Percentiles rank a stretch among this genome's conserved stretches.
Evolutionary conservation across 2,113 vertebrate species (phyloP).

Genomic region (Prunella himalayana): DNA sequence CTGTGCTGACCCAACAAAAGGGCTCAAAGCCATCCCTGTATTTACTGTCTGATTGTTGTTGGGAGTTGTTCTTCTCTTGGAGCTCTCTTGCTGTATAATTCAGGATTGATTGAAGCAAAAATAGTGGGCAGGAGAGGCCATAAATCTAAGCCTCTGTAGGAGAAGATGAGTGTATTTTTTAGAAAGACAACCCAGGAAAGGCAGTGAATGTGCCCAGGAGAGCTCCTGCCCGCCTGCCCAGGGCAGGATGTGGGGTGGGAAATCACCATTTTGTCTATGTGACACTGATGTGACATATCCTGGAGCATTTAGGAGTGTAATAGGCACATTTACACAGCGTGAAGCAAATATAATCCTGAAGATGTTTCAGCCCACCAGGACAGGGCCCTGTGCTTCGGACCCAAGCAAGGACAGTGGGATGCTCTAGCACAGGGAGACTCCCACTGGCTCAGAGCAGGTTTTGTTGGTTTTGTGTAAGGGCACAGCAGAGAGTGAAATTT

Average conservation of each 20-base stretch:
- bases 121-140: neutral
- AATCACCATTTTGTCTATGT: rapidly evolving
- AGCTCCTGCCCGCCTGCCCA: rapidly evolving
- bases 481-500: neutral
- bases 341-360: neutral
- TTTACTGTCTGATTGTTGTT: neutral
- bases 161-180: neutral
- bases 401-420: neutral
- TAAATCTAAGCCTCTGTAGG: neutral
- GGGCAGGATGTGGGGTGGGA: neutral
- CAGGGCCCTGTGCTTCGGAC: neutral
- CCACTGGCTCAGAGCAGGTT: neutral
- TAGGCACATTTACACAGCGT: neutral
- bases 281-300: neutral
- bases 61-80: neutral
- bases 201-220: neutral
- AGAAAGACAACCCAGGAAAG: neutral
- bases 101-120: neutral
- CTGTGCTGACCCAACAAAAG: neutral
- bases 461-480: neutral
- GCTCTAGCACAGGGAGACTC: neutral
- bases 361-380: neutral
- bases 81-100: neutral
- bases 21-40: neutral
- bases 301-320: neutral